Percentiles rank a stretch among this genome's conserved stretches.
Evolutionary conservation across 1,140 invertebrate genomes (phyloP).

Genomic region (Magallana ariakensis): DNA sequence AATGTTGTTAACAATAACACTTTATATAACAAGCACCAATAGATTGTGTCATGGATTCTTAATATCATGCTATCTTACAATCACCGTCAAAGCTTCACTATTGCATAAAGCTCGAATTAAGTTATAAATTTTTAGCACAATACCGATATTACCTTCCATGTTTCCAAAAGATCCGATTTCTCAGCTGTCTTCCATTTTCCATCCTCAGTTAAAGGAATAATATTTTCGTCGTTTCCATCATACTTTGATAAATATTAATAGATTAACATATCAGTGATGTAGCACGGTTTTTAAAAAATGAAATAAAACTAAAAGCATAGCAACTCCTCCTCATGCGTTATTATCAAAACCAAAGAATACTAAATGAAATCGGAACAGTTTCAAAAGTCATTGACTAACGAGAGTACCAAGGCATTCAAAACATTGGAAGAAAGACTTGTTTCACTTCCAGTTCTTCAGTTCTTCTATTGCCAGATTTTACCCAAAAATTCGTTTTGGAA

Average conservation of each 20-base stretch:
- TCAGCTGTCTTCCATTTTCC: not conserved
- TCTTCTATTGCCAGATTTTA: slow-evolving; percentile 43
- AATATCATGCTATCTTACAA: too few relatives aligned
- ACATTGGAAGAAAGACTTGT: slow-evolving; percentile 41
- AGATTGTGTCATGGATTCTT: too few relatives aligned
- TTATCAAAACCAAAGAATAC: not conserved
- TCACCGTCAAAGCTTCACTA: too few relatives aligned
- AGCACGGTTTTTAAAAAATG: not conserved
- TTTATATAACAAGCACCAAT: too few relatives aligned
- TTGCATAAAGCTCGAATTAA: too few relatives aligned
- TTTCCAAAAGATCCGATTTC: not conserved
- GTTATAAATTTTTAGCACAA: not conserved
- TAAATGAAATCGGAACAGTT: not conserved
- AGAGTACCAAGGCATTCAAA: not conserved
- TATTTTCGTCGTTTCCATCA: not conserved
- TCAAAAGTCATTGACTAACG: not conserved
- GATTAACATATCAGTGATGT: not conserved
- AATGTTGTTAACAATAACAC: too few relatives aligned
- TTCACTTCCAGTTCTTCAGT: slow-evolving; percentile 35
- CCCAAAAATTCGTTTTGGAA: too few relatives aligned
- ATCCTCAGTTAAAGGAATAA: not conserved
- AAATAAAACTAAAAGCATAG: too few relatives aligned
- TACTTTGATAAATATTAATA: not conserved
- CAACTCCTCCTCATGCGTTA: not conserved
- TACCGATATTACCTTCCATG: not conserved